Evolutionary conservation across 2,797 vertebrate genomes (phyloP).

Genomic region (Eulemur coronatus): DNA sequence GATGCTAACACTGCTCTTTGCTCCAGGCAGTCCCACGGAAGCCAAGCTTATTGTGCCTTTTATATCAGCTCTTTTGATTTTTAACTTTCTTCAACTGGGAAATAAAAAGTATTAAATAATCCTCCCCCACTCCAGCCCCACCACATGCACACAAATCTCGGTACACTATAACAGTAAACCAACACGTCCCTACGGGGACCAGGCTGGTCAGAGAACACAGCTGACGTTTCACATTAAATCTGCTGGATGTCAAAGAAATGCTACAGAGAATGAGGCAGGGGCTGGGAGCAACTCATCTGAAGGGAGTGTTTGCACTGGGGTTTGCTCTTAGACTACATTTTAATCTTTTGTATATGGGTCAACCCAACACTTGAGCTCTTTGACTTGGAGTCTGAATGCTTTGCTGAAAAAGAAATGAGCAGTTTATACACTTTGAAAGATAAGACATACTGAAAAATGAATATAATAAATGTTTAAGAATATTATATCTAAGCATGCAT

Average conservation of each 20-base stretch:
- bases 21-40: not conserved
- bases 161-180: not conserved
- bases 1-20: not conserved
- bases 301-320: not conserved
- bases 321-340: not conserved
- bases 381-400: not conserved
- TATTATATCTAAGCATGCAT: not conserved
- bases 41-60: not conserved
- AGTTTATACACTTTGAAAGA: not conserved
- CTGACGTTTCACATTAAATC: not conserved
- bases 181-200: not conserved
- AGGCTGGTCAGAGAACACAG: not conserved
- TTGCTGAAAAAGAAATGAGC: not conserved
- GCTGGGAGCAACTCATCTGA: not conserved
- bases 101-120: constrained; percentile 25
- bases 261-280: not conserved
- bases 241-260: not conserved
- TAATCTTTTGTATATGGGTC: not conserved
- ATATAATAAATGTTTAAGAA: not conserved
- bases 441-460: not conserved
- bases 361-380: not conserved
- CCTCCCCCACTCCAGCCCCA: too few relatives aligned
- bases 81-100: not conserved
- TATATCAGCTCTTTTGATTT: not conserved
- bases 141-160: not conserved